Evolutionary conservation across 2,888 invertebrate species (phyloP).

Genomic region (Junonia oenone): DNA sequence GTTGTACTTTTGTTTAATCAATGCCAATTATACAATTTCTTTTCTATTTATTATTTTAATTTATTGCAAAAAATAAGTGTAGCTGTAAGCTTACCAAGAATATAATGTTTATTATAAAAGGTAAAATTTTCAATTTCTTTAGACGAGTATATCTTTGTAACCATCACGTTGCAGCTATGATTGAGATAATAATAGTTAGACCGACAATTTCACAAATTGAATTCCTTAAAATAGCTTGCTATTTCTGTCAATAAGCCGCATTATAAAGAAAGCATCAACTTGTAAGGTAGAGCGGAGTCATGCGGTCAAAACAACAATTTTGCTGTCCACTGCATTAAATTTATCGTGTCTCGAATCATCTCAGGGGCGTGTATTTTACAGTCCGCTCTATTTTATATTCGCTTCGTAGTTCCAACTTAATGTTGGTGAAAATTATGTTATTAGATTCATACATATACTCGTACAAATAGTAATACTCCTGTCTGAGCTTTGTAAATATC

Average conservation of each 20-base stretch:
- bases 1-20: not conserved
- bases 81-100: too few relatives aligned
- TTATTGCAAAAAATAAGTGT: too few relatives aligned
- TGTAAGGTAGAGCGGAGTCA: constrained; percentile 53
- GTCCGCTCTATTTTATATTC: constrained; percentile 65
- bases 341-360: constrained; percentile 71
- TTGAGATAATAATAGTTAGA: not conserved
- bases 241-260: constrained; percentile 4
- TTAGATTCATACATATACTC: constrained; percentile 11
- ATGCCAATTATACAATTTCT: not conserved
- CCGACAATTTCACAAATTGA: not conserved
- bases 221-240: not conserved
- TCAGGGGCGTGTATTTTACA: constrained; percentile 73
- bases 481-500: not conserved
- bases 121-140: not conserved
- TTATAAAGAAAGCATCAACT: constrained; percentile 37
- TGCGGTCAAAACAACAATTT: constrained; percentile 76
- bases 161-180: not conserved
- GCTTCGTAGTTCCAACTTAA: constrained; percentile 50
- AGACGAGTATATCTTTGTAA: not conserved
- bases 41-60: too few relatives aligned
- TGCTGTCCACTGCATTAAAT: constrained; percentile 72
- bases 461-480: not conserved
- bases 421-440: constrained; percentile 31
- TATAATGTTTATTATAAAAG: too few relatives aligned